These are phyloP conservation scores for Cotesia glomerata DNA, from an alignment of 1,140 invertebrate species.

Conservation along the genomic window DNA sequence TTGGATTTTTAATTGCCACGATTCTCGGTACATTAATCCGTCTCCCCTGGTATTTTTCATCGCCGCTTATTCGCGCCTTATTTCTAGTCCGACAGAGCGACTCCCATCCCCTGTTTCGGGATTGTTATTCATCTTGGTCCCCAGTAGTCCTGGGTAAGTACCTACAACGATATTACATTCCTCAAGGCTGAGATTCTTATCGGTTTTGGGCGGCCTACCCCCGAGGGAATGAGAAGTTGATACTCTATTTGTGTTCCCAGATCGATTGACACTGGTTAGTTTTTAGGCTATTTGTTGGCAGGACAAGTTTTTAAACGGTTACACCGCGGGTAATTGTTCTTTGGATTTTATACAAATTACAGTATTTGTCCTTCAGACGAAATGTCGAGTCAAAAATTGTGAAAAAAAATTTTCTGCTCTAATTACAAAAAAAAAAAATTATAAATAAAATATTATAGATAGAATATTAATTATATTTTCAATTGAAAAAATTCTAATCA, in stretches of 20 bases:
- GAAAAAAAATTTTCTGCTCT: too few species aligned
- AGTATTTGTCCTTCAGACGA: too few species aligned
- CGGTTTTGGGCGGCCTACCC: constrained; percentile 28
- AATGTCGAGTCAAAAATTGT: too few species aligned
- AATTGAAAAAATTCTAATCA: not conserved
- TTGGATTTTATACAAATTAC: too few species aligned
- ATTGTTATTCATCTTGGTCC: constrained; percentile 40
- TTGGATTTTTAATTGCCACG: constrained; percentile 63
- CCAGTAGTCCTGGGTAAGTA: not conserved
- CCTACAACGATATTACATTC: constrained; percentile 33
- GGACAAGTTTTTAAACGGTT: too few species aligned
- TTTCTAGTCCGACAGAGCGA: constrained; percentile 29
- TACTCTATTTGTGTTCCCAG: too few species aligned
- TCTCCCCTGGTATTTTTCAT: constrained; percentile 28
- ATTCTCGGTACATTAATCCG: constrained; percentile 59
- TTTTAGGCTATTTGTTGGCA: too few species aligned
- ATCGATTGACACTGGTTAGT: too few species aligned
- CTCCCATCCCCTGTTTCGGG: not conserved
- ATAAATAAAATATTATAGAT: too few species aligned
- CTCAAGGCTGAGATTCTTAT: constrained; percentile 11
- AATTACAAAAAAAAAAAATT: too few species aligned
- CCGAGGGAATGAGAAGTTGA: not conserved
- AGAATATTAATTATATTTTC: too few species aligned
- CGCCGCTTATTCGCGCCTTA: constrained; percentile 6
- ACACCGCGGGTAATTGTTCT: too few species aligned